phyloP scores from a whole-genome alignment of 2,888 invertebrate species.

The Frankliniella fusca region DNA sequence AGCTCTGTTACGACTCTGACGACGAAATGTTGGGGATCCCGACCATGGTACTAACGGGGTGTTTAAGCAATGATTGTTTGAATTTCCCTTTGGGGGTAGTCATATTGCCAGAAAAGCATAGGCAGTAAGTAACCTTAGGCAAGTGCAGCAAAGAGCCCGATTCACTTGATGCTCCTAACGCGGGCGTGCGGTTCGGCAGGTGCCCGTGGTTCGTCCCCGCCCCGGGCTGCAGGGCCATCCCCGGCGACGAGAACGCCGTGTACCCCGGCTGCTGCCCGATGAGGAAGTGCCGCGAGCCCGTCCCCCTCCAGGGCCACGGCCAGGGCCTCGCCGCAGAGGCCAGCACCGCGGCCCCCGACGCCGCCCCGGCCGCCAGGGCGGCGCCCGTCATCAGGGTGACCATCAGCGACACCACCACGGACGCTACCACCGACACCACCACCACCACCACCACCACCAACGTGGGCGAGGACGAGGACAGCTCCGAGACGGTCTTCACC shows the following conservation, averaged over 20 bases:
- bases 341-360: neutral
- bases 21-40: too few species aligned
- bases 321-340: neutral
- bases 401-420: too few species aligned
- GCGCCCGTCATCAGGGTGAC: neutral
- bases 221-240: neutral
- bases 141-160: neutral
- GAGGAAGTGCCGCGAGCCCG: neutral
- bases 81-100: too few species aligned
- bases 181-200: neutral
- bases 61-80: too few species aligned
- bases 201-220: constrained; percentile 19
- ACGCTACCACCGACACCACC: neutral
- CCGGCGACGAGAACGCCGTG: neutral
- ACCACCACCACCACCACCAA: neutral
- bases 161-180: neutral
- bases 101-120: too few species aligned
- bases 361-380: neutral
- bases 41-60: too few species aligned
- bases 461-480: neutral
- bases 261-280: constrained; percentile 11
- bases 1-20: too few species aligned
- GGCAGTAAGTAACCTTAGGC: neutral
- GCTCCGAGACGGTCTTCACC: too few species aligned
- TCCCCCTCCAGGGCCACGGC: neutral